Evolutionary conservation across 1,140 invertebrate species (phyloP), one percentile per base, ranked within the genome.

Genomic region (Drosophila aff.): DNA sequence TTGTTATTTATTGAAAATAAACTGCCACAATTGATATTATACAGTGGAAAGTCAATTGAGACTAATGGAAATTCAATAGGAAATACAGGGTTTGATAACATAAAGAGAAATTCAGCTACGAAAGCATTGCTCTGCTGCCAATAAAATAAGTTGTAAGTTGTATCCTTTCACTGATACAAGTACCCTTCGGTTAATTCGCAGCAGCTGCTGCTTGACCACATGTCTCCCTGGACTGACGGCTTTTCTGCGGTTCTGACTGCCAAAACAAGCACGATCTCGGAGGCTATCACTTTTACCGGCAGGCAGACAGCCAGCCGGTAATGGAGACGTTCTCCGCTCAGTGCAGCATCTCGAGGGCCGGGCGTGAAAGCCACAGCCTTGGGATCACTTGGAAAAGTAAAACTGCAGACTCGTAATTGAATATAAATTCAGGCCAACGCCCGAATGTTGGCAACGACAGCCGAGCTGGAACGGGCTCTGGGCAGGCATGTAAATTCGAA

Each of bases 401-500:
- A 69, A 36, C 55, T 55, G 26, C 62, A 60, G 64, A 41, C 55
- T 76, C 65, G 68, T 78, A 83, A 87, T 89, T 87, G 77, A 87
- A 87, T 84, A 84, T 78, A 66, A 71, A 82, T 69, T 75, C 67
- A 64, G 69, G 53, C 31, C 74, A 78, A 69, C 64, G 68, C 60
- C 64, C 44, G 49, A 80, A 76, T 77, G 50, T 43, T 63, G 44
- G 15, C 21, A 61, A 38, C 18, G 47, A 18, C 23, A n/a, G 40
- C 38, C 11, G 3, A 55, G 49, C 38, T 75, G 63, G 40, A 38
- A 26, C 52, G 36, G 47, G 52, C 40, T 46, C 33, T 15, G 47
- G 50, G 13, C 31, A 55, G 55, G 66, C 81, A 89, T 90, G 84
- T 79, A 84, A 89, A 90, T 89, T 81, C 59, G 69, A 90, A 90